Evolutionary conservation across 2,113 vertebrate species (phyloP).

Genomic region (Rhinolophus sinicus): DNA sequence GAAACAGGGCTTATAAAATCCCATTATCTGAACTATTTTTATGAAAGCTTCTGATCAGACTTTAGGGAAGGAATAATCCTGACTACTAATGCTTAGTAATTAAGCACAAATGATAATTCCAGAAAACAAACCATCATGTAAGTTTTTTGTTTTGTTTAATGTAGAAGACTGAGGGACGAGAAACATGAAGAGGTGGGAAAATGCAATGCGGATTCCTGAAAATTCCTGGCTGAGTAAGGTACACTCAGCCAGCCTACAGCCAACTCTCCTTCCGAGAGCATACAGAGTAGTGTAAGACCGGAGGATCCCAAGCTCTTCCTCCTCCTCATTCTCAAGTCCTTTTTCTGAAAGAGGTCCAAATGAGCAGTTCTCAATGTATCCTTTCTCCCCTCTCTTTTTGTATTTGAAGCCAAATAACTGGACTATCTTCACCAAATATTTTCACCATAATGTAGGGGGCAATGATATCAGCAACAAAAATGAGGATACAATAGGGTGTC

Average conservation of each 20-base stretch:
- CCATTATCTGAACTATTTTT: neutral
- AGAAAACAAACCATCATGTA: neutral
- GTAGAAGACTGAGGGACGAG: neutral
- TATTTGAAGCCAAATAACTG: neutral
- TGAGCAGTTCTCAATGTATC: neutral
- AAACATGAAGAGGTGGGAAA: neutral
- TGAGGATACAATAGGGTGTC: neutral
- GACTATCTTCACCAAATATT: neutral
- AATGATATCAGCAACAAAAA: neutral
- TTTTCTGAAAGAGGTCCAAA: neutral
- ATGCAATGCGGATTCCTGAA: neutral
- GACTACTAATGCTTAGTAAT: neutral
- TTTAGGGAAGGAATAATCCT: neutral
- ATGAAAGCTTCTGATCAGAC: neutral
- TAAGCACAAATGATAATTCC: neutral
- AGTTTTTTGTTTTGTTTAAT: neutral
- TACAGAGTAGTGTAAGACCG: neutral
- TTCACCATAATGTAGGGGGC: neutral
- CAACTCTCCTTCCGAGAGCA: neutral
- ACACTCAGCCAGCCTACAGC: rapidly evolving
- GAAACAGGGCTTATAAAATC: neutral
- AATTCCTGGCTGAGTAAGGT: neutral
- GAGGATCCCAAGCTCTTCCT: neutral
- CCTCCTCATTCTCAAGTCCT: rapidly evolving
- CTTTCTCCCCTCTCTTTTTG: neutral